A percentile compares a stretch with the other conserved stretches of the same genome.
These are phyloP conservation scores for Poeciliopsis paucimaculata DNA, from an alignment of 2,797 vertebrate genomes.

Conservation along the genomic window DNA sequence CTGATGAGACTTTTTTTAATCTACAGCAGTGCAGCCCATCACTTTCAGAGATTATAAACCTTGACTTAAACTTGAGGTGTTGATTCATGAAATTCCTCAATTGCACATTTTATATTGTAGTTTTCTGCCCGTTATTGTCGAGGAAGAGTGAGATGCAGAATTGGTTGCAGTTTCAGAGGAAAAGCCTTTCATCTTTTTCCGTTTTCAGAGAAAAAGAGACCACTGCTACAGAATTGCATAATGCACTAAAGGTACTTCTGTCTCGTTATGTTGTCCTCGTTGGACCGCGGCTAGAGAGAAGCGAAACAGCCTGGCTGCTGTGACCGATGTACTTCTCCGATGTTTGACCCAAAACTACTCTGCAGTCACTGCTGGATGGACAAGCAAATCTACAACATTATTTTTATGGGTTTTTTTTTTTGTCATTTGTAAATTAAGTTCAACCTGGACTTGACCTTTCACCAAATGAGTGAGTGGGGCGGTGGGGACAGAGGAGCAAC, in stretches of 20 bases:
- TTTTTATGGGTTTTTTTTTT: slow-evolving; percentile 31
- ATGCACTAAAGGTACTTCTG: slow-evolving; percentile 89
- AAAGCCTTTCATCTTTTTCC: slow-evolving; percentile 79
- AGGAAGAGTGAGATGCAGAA: slow-evolving; percentile 86
- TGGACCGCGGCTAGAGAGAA: slow-evolving; percentile 81
- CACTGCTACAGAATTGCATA: slow-evolving; percentile 86
- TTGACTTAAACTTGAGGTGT: slow-evolving; percentile 71
- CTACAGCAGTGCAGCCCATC: slow-evolving; percentile 75
- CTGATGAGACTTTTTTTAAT: slow-evolving; percentile 75
- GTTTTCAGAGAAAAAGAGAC: slow-evolving; percentile 82
- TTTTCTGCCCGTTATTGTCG: slow-evolving; percentile 87
- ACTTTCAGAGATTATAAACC: slow-evolving; percentile 80
- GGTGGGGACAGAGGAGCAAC: slow-evolving; percentile 58
- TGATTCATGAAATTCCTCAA: slow-evolving; percentile 83
- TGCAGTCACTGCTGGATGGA: slow-evolving; percentile 81
- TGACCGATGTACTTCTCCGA: slow-evolving; percentile 86
- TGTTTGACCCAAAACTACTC: slow-evolving; percentile 82
- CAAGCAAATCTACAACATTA: slow-evolving; percentile 75
- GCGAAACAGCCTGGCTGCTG: slow-evolving; percentile 82
- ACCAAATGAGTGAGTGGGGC: slow-evolving; percentile 53
- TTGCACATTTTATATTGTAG: slow-evolving; percentile 92
- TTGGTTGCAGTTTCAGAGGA: slow-evolving; percentile 84
- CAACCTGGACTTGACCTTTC: slow-evolving; percentile 66
- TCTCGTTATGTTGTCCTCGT: slow-evolving; percentile 84
- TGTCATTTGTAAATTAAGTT: slow-evolving; percentile 70